Conservation (phyloP, 2,113 vertebrate genomes). For the Pygoscelis antarcticus region DNA sequence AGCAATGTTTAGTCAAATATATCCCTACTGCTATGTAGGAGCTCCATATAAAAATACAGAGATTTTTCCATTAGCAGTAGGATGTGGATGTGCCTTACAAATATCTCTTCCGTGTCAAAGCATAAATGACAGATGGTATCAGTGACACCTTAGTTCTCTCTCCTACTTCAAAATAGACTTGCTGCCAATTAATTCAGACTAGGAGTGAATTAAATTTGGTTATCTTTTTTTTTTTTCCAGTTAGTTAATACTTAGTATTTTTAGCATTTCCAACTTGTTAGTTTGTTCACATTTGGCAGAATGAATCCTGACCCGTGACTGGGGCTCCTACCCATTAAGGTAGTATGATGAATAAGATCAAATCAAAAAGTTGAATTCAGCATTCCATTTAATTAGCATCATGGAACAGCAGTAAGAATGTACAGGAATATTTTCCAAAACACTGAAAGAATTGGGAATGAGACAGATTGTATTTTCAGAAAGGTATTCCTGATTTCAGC, state of each 20-base stretch:
- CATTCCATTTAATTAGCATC: not conserved
- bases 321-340: not conserved
- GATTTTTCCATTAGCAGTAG: not conserved
- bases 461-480: not conserved
- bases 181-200: not conserved
- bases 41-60: not conserved
- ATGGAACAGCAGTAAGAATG: not conserved
- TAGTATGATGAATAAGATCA: not conserved
- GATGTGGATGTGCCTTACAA: not conserved
- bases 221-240: not conserved
- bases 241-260: not conserved
- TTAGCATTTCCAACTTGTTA: not conserved
- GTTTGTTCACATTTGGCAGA: not conserved
- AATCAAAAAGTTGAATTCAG: not conserved
- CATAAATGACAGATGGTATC: not conserved
- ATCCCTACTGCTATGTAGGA: not conserved
- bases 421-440: not conserved
- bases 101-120: not conserved
- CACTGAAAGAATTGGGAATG: not conserved
- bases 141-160: constrained; percentile 3
- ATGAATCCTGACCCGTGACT: not conserved
- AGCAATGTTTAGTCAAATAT: not conserved
- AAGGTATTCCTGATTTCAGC: not conserved
- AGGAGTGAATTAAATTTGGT: not conserved
- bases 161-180: constrained; percentile 8